These are phyloP conservation scores for Serrognathus titanus DNA, from an alignment of 2,888 invertebrate genomes.

Conservation along the genomic window DNA sequence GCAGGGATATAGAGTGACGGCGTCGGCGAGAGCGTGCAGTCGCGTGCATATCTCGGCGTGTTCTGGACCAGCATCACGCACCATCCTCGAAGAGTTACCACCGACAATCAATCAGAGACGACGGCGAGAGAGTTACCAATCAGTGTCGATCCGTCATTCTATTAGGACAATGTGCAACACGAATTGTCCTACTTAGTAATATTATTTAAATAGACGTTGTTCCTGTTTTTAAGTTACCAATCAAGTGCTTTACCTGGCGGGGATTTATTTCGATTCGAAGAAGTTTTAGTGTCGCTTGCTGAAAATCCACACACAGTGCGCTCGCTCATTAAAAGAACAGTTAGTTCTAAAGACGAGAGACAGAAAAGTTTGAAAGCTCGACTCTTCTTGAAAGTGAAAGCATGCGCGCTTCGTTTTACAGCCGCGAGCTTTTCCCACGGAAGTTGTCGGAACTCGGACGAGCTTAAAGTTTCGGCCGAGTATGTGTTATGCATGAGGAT, in stretches of 20 bases:
- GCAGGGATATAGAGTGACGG: conserved; percentile 45
- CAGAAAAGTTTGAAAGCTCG: too few species aligned
- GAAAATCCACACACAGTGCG: too few species aligned
- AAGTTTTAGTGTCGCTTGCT: too few species aligned
- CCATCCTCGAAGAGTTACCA: conserved; percentile 18
- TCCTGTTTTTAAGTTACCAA: conserved; percentile 9
- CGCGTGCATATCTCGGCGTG: conserved; percentile 32
- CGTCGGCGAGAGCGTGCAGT: conserved; percentile 37
- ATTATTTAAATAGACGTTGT: conserved; percentile 1
- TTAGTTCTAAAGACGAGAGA: too few species aligned
- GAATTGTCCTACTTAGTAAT: not conserved
- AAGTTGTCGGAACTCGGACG: not conserved
- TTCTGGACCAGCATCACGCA: conserved; percentile 28
- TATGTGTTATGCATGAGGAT: conserved; percentile 31
- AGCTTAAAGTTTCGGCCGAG: not conserved
- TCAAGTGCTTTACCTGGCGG: conserved; percentile 1
- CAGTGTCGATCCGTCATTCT: not conserved
- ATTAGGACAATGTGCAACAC: not conserved
- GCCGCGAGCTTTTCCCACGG: not conserved
- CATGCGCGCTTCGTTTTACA: not conserved
- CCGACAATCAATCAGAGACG: conserved; percentile 16
- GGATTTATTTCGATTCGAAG: too few species aligned
- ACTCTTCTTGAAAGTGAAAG: not conserved
- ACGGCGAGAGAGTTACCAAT: conserved; percentile 7
- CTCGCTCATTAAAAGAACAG: too few species aligned